These are phyloP conservation scores for Dreissena rostriformis DNA, from an alignment of 1,140 invertebrate species.

Conservation along the genomic window DNA sequence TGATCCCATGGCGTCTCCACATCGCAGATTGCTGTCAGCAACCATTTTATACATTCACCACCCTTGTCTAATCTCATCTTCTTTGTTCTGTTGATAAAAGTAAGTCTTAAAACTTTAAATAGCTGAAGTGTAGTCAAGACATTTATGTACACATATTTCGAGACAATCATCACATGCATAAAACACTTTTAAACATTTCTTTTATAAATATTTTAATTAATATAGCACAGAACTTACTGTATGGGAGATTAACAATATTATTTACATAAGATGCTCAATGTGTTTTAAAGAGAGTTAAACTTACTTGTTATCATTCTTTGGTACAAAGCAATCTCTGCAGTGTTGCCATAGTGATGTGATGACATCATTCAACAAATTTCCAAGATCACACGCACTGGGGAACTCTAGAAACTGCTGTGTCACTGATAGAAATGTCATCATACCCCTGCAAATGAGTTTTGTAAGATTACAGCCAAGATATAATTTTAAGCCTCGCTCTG, in stretches of 20 bases:
- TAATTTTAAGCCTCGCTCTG: no score
- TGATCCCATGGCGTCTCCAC: neutral
- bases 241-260: no score
- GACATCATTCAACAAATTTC: conserved; percentile 1
- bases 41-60: neutral
- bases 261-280: no score
- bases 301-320: conserved; percentile 18
- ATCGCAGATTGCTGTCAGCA: conserved; percentile 10
- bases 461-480: no score
- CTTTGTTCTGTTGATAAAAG: conserved; percentile 3
- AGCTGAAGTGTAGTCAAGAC: no score
- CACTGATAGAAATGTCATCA: neutral
- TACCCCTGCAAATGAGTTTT: conserved; percentile 5
- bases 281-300: neutral
- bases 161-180: no score
- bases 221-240: no score
- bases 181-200: no score
- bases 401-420: conserved; percentile 6
- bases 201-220: no score
- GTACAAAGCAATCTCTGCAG: conserved; percentile 21
- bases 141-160: no score
- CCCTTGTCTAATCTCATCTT: conserved; percentile 2
- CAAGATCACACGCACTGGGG: neutral
- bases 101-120: no score
- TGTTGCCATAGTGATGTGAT: conserved; percentile 12